A percentile compares a stretch with the other conserved stretches of the same genome.
These are phyloP conservation scores for Junonia oenone DNA, from an alignment of 2,888 invertebrate genomes.

Conservation along the genomic window DNA sequence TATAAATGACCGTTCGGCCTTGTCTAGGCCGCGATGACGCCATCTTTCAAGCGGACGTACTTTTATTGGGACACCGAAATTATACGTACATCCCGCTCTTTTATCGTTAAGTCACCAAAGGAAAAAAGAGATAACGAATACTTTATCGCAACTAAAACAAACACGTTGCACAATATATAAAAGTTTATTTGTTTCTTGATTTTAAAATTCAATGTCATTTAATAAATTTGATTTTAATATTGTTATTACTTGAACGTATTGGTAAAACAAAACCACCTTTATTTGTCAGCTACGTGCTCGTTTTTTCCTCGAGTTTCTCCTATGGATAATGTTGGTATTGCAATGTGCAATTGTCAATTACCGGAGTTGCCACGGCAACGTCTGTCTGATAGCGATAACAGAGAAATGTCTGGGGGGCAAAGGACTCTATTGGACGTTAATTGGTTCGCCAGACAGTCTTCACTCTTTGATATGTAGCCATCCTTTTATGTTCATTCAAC, in stretches of 20 bases:
- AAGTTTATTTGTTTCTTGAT: neutral
- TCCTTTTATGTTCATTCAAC: slow-evolving; percentile 25
- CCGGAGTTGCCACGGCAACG: slow-evolving; percentile 53
- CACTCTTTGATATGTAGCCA: slow-evolving; percentile 40
- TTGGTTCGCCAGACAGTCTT: slow-evolving; percentile 61
- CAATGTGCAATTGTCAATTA: slow-evolving; percentile 57
- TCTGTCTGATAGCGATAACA: slow-evolving; percentile 49
- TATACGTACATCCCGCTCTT: slow-evolving; percentile 51
- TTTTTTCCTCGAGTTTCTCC: slow-evolving; percentile 31
- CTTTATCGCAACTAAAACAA: neutral
- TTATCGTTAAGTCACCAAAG: slow-evolving; percentile 23
- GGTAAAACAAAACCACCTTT: neutral
- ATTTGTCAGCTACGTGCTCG: neutral
- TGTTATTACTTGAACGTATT: neutral
- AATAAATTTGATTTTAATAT: neutral
- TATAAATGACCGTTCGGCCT: slow-evolving; percentile 78
- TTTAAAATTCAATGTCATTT: neutral
- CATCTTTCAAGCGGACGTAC: slow-evolving; percentile 67
- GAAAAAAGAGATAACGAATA: slow-evolving; percentile 16
- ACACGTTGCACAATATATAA: slow-evolving; percentile 1
- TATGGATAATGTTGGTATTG: slow-evolving; percentile 34
- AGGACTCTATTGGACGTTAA: slow-evolving; percentile 61
- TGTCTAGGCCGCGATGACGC: slow-evolving; percentile 79
- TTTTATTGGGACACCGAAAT: slow-evolving; percentile 65
- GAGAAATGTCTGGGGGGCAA: slow-evolving; percentile 55